Evolutionary conservation across 2,888 invertebrate species (phyloP), one percentile per base, ranked within the genome.

Genomic region (Embidobia sp.): DNA sequence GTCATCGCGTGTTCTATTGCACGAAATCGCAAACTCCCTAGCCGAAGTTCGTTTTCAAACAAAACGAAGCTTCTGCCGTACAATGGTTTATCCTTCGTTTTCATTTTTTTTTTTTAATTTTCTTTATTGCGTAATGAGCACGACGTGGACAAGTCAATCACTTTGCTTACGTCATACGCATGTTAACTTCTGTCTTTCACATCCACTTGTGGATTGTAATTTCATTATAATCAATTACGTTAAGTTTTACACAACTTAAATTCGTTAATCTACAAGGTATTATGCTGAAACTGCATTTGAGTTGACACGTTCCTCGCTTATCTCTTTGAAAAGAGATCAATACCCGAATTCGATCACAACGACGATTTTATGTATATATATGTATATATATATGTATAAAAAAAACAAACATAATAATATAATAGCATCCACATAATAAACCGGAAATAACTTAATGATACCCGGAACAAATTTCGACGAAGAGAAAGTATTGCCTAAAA

Each of bases 201-300:
- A 27, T 59, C 18, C 4, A 11, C 29, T 22, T 10, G 10, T 44
- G 8, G 42, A 26, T 35, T 11, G 26, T 26, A 27, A 53, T 22
- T 44, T 35, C n/a, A 46, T 13, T 55, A 11, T 40, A 69, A 72
- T 51, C 44, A 27, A 55, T 61, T 37, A 42, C 51, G 15, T 11
- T 53, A 53, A 70, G 53, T 70, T 51, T 29, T 44, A 46, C 11
- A 29, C 8, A 70, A 70, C 70, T 70, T 61, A 70, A 70, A 72
- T 29, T 35, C 49, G 70, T 51, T 10, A 53, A 61, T 35, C 10
- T 59, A 49, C 11, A 8, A 22, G 6, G 16, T 33, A 31, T 48
- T 42, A 19, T 64, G 6, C 44, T 66, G n/a, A 35, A 13, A 37
- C 18, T 18, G 27, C 2, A 6, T 15, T 33, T 1, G 37, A 3